Evolutionary conservation across 2,888 invertebrate genomes (phyloP).

Genomic region (Agrotis puta): DNA sequence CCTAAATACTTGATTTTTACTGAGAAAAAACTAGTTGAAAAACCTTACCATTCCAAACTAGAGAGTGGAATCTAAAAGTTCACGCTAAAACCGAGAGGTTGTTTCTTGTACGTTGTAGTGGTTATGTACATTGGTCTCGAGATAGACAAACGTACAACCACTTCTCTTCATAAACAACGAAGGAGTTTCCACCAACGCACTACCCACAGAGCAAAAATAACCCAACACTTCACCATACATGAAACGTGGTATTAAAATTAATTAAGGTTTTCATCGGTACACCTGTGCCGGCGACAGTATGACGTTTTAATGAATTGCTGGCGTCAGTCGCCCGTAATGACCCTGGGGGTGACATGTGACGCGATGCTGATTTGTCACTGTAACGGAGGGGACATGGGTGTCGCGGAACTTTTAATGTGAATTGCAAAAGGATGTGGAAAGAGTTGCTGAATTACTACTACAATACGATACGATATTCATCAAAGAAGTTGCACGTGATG

Average conservation of each 20-base stretch:
- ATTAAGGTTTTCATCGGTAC: constrained; percentile 76
- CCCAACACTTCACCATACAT: constrained; percentile 54
- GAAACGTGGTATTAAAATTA: constrained; percentile 72
- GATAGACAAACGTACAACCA: too few species aligned
- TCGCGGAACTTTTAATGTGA: constrained; percentile 14
- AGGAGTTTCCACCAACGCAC: too few species aligned
- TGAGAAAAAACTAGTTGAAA: too few species aligned
- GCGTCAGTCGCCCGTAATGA: constrained; percentile 76
- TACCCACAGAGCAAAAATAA: constrained; percentile 14
- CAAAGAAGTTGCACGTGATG: too few species aligned
- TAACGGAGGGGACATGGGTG: constrained; percentile 19
- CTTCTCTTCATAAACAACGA: too few species aligned
- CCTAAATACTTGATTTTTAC: too few species aligned
- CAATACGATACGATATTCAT: too few species aligned
- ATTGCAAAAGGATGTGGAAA: neutral
- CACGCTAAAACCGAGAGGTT: too few species aligned
- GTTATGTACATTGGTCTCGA: too few species aligned
- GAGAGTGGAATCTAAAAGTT: too few species aligned
- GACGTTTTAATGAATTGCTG: constrained; percentile 84
- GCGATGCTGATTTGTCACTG: constrained; percentile 76
- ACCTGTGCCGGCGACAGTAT: constrained; percentile 81
- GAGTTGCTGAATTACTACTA: neutral
- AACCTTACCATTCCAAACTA: too few species aligned
- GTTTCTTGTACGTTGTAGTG: too few species aligned
- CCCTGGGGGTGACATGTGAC: constrained; percentile 75